Conservation (phyloP, 2,113 vertebrate genomes). For the Thinocorus orbignyianus region DNA sequence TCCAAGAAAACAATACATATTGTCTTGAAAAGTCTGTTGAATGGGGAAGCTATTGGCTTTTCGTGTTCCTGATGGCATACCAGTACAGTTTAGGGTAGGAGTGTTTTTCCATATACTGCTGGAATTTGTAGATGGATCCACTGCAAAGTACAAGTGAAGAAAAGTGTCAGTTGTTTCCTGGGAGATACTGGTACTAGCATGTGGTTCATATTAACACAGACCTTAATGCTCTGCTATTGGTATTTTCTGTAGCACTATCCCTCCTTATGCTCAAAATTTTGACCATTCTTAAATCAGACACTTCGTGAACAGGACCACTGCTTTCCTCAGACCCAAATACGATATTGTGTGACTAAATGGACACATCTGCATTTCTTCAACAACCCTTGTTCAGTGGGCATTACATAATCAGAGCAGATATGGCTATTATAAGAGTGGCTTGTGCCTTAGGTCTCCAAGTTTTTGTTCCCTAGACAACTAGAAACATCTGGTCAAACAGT, state of each 20-base stretch:
- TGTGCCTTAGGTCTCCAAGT: background rate
- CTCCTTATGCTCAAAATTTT: background rate
- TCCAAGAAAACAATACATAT: background rate
- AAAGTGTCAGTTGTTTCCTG: background rate
- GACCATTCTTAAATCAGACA: background rate
- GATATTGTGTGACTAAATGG: background rate
- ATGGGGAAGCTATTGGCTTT: background rate
- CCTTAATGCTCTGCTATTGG: background rate
- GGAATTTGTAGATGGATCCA: background rate
- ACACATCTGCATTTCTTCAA: background rate
- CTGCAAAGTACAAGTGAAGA: background rate
- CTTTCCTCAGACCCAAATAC: background rate
- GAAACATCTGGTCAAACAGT: background rate
- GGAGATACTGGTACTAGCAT: background rate
- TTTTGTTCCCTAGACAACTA: background rate
- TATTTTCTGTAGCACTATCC: background rate
- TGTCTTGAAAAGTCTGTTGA: background rate
- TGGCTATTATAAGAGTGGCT: background rate
- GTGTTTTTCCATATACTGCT: background rate
- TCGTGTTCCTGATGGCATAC: background rate
- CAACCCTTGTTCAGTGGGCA: background rate
- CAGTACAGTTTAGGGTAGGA: background rate
- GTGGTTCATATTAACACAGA: background rate
- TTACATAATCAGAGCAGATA: conserved; percentile 18
- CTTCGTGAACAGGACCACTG: background rate